Conservation (phyloP, 1,140 invertebrate species). For the Drosophila burlai region DNA sequence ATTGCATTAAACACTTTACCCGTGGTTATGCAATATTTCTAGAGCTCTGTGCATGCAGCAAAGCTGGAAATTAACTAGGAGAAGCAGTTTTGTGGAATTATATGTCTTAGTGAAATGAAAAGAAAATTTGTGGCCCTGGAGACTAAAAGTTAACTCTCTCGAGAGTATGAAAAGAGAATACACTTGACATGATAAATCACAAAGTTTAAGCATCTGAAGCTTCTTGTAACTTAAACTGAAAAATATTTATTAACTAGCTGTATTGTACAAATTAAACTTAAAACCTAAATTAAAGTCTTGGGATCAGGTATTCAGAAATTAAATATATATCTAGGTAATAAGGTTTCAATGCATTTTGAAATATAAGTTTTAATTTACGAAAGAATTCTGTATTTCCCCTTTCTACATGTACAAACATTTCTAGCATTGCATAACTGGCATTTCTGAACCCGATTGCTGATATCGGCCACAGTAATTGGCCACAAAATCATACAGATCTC, state of each 20-base stretch:
- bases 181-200: too few relatives aligned
- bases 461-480: slow-evolving; percentile 4
- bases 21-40: slow-evolving; percentile 39
- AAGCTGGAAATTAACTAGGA: slow-evolving; percentile 19
- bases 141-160: too few relatives aligned
- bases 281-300: neutral
- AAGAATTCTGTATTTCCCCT: too few relatives aligned
- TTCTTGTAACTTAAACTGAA: neutral
- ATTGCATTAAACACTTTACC: slow-evolving; percentile 31
- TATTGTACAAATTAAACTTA: neutral
- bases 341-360: neutral
- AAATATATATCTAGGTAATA: neutral
- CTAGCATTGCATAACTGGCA: neutral
- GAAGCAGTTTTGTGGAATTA: neutral
- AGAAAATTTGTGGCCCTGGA: neutral
- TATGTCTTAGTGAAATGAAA: neutral
- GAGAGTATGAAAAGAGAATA: too few relatives aligned
- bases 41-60: slow-evolving; percentile 24
- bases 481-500: slow-evolving; percentile 8
- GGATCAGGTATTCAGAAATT: neutral
- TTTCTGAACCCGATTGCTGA: neutral
- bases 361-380: neutral
- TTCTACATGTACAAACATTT: neutral
- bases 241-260: neutral
- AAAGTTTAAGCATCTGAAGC: too few relatives aligned